These are phyloP conservation scores for Ophiodon elongatus DNA, from an alignment of 2,113 vertebrate genomes.

Conservation along the genomic window DNA sequence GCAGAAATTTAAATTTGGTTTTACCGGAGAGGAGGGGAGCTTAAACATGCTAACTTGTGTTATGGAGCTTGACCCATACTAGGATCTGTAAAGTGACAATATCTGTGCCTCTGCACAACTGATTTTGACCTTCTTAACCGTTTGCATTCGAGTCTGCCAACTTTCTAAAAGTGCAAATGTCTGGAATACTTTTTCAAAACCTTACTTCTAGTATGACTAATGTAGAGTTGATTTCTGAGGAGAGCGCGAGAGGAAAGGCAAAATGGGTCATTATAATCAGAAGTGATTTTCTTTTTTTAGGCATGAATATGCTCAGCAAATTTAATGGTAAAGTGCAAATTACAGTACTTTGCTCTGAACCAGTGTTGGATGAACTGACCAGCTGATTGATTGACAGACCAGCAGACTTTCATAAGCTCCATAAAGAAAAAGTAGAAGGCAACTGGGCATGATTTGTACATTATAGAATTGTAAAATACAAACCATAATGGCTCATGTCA, in stretches of 20 bases:
- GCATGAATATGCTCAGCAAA: neutral
- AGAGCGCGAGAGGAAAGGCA: constrained; percentile 7
- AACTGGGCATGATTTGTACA: neutral
- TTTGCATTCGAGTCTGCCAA: neutral
- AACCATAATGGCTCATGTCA: neutral
- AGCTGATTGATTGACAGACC: neutral
- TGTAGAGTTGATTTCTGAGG: neutral
- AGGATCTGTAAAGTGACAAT: neutral
- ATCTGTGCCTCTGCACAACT: neutral
- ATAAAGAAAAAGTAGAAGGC: neutral
- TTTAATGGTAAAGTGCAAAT: neutral
- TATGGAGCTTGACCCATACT: neutral
- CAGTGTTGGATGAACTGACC: neutral
- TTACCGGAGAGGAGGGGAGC: neutral
- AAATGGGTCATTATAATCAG: constrained; percentile 16
- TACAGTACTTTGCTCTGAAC: neutral
- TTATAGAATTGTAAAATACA: neutral
- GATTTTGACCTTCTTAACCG: neutral
- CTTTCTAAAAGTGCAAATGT: constrained; percentile 20
- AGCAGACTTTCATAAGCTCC: neutral
- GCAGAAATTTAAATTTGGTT: neutral
- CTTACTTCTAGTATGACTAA: neutral
- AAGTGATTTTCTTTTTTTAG: constrained; percentile 15
- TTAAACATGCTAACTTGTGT: neutral
- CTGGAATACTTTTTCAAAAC: neutral